phyloP scores from a whole-genome alignment of 2,113 vertebrate species.

The Orientallactaga bullata region DNA sequence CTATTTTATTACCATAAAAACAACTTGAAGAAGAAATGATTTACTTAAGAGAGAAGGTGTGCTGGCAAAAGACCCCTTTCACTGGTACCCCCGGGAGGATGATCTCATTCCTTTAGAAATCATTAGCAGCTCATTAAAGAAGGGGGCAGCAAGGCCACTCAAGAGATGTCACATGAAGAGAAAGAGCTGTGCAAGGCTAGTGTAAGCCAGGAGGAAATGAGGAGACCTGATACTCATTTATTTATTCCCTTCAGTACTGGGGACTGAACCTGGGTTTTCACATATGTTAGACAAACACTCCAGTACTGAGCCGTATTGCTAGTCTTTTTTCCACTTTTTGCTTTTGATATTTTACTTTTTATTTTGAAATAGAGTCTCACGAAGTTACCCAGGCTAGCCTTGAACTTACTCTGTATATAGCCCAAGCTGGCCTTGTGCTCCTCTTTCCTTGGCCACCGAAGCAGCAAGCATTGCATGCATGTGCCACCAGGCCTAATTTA shows the following conservation, averaged over 20 bases:
- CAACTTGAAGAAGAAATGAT: background rate
- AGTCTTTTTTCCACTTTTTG: background rate
- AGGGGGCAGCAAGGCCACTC: background rate
- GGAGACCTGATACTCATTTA: background rate
- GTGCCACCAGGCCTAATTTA: background rate
- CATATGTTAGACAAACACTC: background rate
- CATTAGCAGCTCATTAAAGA: conserved; percentile 30
- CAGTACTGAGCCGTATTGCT: background rate
- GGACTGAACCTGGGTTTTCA: background rate
- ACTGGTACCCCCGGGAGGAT: background rate
- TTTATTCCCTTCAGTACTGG: too few relatives aligned
- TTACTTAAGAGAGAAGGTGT: background rate
- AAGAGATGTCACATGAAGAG: background rate
- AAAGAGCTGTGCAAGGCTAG: background rate
- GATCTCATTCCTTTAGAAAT: conserved; percentile 37
- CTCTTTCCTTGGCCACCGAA: background rate
- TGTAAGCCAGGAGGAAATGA: background rate
- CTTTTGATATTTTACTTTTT: background rate
- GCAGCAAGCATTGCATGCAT: too few relatives aligned
- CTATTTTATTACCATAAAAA: conserved; percentile 22
- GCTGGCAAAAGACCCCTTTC: background rate
- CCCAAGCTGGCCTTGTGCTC: background rate
- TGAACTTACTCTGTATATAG: background rate
- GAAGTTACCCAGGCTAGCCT: background rate
- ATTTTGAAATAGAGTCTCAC: background rate